These are phyloP conservation scores for Lasioglossum vierecki DNA, from an alignment of 2,888 invertebrate genomes.

Conservation along the genomic window DNA sequence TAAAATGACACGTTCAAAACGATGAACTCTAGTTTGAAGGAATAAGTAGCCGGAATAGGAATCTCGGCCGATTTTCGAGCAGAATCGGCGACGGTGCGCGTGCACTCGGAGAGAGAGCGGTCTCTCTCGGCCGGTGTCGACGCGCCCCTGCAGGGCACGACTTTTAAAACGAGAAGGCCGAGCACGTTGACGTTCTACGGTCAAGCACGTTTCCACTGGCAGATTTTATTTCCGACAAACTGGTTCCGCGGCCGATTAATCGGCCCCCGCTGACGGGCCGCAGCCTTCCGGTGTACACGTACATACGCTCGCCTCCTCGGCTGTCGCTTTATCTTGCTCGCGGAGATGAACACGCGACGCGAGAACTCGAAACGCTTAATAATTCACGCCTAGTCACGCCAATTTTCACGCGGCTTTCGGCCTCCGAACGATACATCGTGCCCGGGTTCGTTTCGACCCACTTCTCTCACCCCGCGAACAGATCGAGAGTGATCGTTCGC, in stretches of 20 bases:
- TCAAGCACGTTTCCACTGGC: constrained; percentile 61
- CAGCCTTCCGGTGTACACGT: constrained; percentile 54
- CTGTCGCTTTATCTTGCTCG: constrained; percentile 54
- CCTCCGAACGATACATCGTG: constrained; percentile 20
- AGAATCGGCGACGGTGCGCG: neutral
- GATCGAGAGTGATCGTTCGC: neutral
- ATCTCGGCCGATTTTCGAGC: neutral
- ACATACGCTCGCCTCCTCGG: constrained; percentile 27
- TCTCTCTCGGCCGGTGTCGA: constrained; percentile 34
- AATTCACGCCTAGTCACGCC: constrained; percentile 50
- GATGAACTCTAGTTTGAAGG: too few relatives aligned
- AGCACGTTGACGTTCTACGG: constrained; percentile 60
- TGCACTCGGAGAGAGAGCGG: neutral
- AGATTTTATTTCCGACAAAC: constrained; percentile 81
- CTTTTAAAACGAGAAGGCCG: constrained; percentile 62
- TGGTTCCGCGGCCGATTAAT: constrained; percentile 79
- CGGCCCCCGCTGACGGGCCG: constrained; percentile 66
- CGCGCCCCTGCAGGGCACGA: constrained; percentile 56
- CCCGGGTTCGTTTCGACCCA: constrained; percentile 27
- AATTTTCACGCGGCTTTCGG: constrained; percentile 30
- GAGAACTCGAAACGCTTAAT: constrained; percentile 59
- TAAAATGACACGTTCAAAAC: neutral
- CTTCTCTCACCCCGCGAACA: neutral
- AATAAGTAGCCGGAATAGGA: neutral
- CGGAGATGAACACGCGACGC: constrained; percentile 48